phyloP scores from a whole-genome alignment of 2,113 vertebrate genomes.

The Lates calcarifer region DNA sequence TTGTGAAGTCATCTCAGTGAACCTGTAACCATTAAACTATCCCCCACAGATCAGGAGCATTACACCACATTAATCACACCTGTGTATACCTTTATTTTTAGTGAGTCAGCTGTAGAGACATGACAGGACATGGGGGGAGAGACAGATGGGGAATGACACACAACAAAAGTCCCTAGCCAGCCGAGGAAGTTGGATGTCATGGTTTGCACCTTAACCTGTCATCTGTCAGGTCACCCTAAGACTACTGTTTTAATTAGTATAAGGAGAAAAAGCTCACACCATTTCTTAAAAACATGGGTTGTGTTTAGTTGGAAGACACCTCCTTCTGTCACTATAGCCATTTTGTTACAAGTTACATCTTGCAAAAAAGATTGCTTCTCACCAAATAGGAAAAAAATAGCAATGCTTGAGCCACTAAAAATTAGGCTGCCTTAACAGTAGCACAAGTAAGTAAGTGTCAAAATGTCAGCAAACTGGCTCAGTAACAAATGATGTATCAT shows the following conservation, averaged over 20 bases:
- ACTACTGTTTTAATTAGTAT: not conserved
- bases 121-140: not conserved
- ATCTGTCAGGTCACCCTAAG: not conserved
- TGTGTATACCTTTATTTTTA: not conserved
- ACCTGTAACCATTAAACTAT: too few relatives aligned
- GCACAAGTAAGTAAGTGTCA: not conserved
- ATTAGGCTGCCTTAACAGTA: too few relatives aligned
- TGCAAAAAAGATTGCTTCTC: not conserved
- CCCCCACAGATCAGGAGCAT: not conserved
- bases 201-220: not conserved
- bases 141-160: not conserved
- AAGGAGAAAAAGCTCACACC: too few relatives aligned
- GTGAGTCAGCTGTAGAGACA: not conserved
- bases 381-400: too few relatives aligned
- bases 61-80: not conserved
- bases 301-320: not conserved
- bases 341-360: not conserved
- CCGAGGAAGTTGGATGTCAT: not conserved
- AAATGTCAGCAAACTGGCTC: not conserved
- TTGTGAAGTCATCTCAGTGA: too few relatives aligned
- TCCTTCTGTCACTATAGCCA: not conserved
- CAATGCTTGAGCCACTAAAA: too few relatives aligned
- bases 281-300: not conserved
- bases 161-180: not conserved
- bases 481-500: too few relatives aligned